Base-by-base conservation (phyloP, 1,140 invertebrate genomes). In the Papilio machaon region DNA sequence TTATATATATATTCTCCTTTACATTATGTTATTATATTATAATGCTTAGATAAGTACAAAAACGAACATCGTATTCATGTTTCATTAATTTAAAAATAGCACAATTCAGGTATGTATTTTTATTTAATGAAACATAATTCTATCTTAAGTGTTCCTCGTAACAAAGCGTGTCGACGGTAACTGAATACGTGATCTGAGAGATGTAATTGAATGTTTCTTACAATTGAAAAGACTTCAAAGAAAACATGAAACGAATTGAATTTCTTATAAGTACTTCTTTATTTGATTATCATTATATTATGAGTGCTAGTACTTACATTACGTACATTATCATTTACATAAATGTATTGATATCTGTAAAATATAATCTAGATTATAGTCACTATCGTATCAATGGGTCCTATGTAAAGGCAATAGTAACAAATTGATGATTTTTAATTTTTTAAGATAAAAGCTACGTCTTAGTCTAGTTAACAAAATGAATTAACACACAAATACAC, bases 191-290 rank as follows among this genome's bases (percentile, higher is more conserved):
- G 58, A 64, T 19, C 58, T 64, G 58, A 23, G 58, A 64, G 58
- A 19, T 64, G 58, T 64, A 64, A 64, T 64, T 64, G 19, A 23
- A 64, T 64, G 9, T 64, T 54, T 64, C 58, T 64, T 58, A 58
- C 58, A 4, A 9, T 9, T 30, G 19, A 64, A 19, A 64, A 64
- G 19, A 64, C 19, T 64, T 64, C 58, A 30, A 64, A 64, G 19
- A 64, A 64, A 64, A 64, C 38, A 58, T 19, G 6, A 58, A 10
- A 23, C 58, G 19, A 30, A 54, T 54, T 54, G 15, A 54, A 64
- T 64, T 64, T 64, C 8, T 30, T 64, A 30, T 2, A 64, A 64
- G 19, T 64, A 64, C 10, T 30, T 64, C 19, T 64, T 64, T 64
- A 23, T 64, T 64, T 64, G 19, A 64, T 30, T 64, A 23, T 64